Conservation (phyloP, 2,888 invertebrate species). For the Polietes domitor region DNA sequence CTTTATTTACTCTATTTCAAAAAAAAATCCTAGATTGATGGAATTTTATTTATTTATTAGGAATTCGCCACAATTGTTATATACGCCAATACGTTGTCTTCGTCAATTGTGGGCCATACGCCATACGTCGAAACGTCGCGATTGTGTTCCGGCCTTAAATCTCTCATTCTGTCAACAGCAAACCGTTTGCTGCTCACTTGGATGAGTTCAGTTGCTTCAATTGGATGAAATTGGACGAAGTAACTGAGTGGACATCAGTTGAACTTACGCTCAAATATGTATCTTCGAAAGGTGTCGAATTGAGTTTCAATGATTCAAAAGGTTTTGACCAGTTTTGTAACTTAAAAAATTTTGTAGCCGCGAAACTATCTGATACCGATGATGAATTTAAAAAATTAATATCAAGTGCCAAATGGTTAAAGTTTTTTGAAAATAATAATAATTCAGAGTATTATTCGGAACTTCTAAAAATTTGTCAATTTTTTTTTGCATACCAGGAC, state of each 20-base stretch:
- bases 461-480: background rate
- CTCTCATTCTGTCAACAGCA: no score
- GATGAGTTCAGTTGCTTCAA: constrained; percentile 11
- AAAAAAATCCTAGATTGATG: no score
- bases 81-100: no score
- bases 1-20: no score
- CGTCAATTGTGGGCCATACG: no score
- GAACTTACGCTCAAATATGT: background rate
- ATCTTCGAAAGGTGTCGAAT: background rate
- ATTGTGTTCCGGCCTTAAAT: no score
- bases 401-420: background rate
- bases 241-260: background rate
- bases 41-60: no score
- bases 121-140: no score
- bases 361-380: background rate
- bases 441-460: background rate
- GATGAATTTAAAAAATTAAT: background rate
- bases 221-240: background rate
- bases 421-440: background rate
- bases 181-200: no score
- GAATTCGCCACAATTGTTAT: no score
- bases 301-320: background rate
- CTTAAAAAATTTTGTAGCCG: background rate
- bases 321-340: constrained; percentile 2
- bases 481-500: constrained; percentile 5